These are phyloP conservation scores for Alsophila aescularia DNA, from an alignment of 2,888 invertebrate species.

Conservation along the genomic window DNA sequence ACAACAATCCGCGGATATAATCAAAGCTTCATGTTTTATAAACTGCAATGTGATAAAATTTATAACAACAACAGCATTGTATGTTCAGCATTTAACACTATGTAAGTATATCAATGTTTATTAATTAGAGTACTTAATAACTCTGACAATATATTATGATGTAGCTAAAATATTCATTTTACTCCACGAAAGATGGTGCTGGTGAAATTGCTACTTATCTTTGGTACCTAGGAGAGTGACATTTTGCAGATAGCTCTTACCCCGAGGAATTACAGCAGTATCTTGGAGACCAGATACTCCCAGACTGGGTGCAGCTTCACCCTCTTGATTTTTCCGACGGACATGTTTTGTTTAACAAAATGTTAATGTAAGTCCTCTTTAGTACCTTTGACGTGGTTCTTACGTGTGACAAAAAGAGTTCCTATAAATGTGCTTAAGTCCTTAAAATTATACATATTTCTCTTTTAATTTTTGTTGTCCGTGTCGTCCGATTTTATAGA, in stretches of 20 bases:
- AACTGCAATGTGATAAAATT: background rate
- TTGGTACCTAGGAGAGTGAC: constrained; percentile 29
- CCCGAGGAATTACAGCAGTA: constrained; percentile 37
- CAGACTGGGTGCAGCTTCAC: constrained; percentile 37
- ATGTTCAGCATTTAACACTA: background rate
- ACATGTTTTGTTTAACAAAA: constrained; percentile 37
- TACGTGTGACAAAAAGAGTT: constrained; percentile 18
- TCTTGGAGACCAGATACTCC: constrained; percentile 34
- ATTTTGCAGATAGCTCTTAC: constrained; percentile 42
- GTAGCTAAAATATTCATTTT: constrained; percentile 1
- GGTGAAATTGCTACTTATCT: background rate
- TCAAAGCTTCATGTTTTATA: background rate
- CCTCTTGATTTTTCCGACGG: constrained; percentile 40
- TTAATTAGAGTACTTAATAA: background rate
- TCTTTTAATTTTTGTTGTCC: constrained; percentile 11
- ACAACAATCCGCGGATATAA: constrained; percentile 10
- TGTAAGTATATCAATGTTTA: background rate
- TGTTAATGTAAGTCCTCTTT: constrained; percentile 31
- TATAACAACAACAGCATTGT: background rate
- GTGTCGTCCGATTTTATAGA: constrained; percentile 27
- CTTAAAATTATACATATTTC: constrained; percentile 10
- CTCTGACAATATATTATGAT: background rate
- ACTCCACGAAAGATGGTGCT: background rate
- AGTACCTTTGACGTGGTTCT: constrained; percentile 3
- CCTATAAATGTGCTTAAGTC: constrained; percentile 23